These are phyloP conservation scores for Chrysopilus asiliformis DNA, from an alignment of 2,888 invertebrate genomes.

Conservation along the genomic window DNA sequence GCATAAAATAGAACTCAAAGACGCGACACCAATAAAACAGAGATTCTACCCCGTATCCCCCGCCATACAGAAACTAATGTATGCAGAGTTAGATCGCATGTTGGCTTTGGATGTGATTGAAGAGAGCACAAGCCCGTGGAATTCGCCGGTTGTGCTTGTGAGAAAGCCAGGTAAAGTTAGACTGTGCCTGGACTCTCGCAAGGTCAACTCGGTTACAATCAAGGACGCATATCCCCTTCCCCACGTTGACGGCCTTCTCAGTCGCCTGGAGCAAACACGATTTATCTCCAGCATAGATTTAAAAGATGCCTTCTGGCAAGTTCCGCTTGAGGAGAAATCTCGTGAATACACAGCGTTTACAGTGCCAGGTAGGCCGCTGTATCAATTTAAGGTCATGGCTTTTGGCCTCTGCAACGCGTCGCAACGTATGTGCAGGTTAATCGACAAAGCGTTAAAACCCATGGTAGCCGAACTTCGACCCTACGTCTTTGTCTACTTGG, in stretches of 20 bases:
- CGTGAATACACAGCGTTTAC: too few relatives aligned
- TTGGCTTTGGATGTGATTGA: neutral
- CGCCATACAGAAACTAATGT: constrained; percentile 1
- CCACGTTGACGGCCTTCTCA: too few relatives aligned
- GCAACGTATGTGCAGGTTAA: constrained; percentile 4
- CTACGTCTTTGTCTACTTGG: constrained; percentile 6
- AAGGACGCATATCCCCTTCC: too few relatives aligned
- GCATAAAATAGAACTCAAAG: constrained; percentile 1
- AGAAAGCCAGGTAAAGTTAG: neutral
- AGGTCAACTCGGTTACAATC: too few relatives aligned
- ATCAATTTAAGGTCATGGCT: too few relatives aligned
- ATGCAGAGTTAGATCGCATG: constrained; percentile 4
- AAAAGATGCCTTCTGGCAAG: too few relatives aligned
- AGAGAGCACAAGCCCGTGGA: neutral
- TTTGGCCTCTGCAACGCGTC: constrained; percentile 4
- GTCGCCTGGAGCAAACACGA: too few relatives aligned
- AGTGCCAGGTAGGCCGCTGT: too few relatives aligned
- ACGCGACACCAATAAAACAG: too few relatives aligned
- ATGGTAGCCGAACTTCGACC: constrained; percentile 2
- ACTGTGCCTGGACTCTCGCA: too few relatives aligned
- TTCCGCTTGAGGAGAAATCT: too few relatives aligned
- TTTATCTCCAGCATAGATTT: too few relatives aligned
- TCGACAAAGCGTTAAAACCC: constrained; percentile 5
- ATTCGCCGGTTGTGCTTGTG: neutral
- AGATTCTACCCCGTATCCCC: constrained; percentile 6